phyloP scores from a whole-genome alignment of 2,888 invertebrate genomes.

The Dermolepida albohirtum region DNA sequence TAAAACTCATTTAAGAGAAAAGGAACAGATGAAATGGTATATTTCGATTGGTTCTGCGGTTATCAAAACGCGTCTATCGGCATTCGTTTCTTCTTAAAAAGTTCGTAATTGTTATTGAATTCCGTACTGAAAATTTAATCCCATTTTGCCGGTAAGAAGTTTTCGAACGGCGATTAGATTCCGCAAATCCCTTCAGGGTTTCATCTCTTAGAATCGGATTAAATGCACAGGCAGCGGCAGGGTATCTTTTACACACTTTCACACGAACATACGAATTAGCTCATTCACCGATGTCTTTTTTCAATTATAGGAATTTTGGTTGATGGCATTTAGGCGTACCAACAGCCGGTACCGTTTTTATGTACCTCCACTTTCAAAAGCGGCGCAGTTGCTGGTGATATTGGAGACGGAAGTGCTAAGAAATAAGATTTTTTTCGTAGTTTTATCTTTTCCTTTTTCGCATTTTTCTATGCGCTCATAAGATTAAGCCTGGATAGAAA shows the following conservation, averaged over 20 bases:
- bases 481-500: too few species aligned
- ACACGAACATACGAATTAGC: constrained; percentile 29
- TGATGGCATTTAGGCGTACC: too few species aligned
- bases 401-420: too few species aligned
- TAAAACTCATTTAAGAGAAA: too few species aligned
- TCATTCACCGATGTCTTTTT: constrained; percentile 20
- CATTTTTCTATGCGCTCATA: too few species aligned
- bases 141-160: constrained; percentile 28
- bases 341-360: too few species aligned
- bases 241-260: constrained; percentile 21
- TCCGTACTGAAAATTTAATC: constrained; percentile 34
- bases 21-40: too few species aligned
- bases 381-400: too few species aligned
- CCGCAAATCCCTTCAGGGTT: constrained; percentile 26
- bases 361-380: too few species aligned
- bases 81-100: constrained; percentile 17
- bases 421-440: too few species aligned
- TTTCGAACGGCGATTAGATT: constrained; percentile 28
- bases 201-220: constrained; percentile 23
- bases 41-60: neutral
- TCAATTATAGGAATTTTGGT: constrained; percentile 15
- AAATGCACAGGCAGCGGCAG: constrained; percentile 7
- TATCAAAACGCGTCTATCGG: neutral
- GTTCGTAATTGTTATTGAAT: constrained; percentile 33
- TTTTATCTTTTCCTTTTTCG: too few species aligned